These are phyloP conservation scores for Diglossa brunneiventris DNA, from an alignment of 2,113 vertebrate species.

Conservation along the genomic window DNA sequence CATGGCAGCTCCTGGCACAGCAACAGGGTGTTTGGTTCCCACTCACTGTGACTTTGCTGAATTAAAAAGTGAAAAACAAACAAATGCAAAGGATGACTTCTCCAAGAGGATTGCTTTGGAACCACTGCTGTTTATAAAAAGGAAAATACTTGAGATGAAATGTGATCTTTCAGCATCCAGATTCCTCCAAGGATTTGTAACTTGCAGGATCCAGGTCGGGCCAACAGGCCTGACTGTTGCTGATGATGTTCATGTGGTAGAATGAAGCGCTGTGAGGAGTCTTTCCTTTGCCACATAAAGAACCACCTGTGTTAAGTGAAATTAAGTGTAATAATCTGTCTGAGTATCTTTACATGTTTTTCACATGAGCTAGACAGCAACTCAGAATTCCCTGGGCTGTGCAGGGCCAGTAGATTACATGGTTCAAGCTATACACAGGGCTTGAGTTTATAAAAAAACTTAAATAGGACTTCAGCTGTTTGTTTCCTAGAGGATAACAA, in stretches of 20 bases:
- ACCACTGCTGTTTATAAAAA: constrained; percentile 33
- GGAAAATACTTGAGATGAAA: constrained; percentile 53
- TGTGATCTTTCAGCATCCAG: constrained; percentile 41
- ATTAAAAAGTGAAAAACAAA: constrained; percentile 42
- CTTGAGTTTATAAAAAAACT: background rate
- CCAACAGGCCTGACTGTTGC: constrained; percentile 3
- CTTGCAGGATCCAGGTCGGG: background rate
- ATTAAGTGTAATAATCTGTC: background rate
- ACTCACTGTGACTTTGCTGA: constrained; percentile 28
- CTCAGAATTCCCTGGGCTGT: background rate
- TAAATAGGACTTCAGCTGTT: background rate
- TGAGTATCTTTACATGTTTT: background rate
- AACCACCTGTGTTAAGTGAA: background rate
- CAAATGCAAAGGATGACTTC: constrained; percentile 31
- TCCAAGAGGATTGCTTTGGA: constrained; percentile 48
- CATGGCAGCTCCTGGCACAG: constrained; percentile 24
- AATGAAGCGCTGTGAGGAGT: background rate
- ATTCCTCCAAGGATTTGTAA: constrained; percentile 51
- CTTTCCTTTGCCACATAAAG: background rate
- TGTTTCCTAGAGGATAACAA: background rate
- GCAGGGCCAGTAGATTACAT: background rate
- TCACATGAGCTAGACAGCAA: background rate
- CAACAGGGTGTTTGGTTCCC: accelerated
- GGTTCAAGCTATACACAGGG: background rate
- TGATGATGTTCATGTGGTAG: background rate